Conservation (phyloP, 2,113 vertebrate species). For the Tenebrosternarchus preto region DNA sequence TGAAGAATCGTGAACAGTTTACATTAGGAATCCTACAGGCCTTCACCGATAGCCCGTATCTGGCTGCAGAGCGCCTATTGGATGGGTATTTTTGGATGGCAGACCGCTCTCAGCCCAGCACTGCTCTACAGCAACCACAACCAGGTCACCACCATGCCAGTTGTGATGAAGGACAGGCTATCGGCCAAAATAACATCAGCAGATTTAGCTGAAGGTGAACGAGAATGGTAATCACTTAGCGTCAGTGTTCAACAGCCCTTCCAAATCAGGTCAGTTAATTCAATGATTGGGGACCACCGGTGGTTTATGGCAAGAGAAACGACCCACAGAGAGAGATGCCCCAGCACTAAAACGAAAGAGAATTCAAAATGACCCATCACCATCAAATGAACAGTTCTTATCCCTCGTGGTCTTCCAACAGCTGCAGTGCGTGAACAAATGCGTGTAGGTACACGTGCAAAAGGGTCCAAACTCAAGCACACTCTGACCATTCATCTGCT, state of each 20-base stretch:
- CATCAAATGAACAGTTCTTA: background rate
- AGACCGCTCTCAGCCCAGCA: no score
- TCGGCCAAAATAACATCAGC: no score
- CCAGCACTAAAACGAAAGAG: no score
- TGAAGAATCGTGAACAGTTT: no score
- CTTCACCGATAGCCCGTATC: no score
- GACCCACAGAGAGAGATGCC: background rate
- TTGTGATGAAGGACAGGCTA: no score
- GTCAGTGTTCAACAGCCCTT: background rate
- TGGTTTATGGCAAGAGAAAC: background rate
- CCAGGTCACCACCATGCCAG: no score
- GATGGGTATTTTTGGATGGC: no score
- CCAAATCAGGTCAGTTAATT: slow-evolving; percentile 4
- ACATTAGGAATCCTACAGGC: no score
- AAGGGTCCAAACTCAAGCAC: background rate
- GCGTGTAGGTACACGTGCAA: background rate
- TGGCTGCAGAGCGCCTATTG: no score
- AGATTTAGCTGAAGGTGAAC: slow-evolving; percentile 6
- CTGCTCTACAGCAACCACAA: no score
- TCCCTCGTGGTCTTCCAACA: background rate
- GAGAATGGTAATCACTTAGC: background rate
- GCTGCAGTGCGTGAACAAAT: background rate
- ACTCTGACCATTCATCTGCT: background rate
- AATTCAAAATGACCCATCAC: background rate
- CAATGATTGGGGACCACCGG: background rate